Evolutionary conservation across 2,888 invertebrate genomes (phyloP).

Genomic region (Phragmatobia fuliginosa): DNA sequence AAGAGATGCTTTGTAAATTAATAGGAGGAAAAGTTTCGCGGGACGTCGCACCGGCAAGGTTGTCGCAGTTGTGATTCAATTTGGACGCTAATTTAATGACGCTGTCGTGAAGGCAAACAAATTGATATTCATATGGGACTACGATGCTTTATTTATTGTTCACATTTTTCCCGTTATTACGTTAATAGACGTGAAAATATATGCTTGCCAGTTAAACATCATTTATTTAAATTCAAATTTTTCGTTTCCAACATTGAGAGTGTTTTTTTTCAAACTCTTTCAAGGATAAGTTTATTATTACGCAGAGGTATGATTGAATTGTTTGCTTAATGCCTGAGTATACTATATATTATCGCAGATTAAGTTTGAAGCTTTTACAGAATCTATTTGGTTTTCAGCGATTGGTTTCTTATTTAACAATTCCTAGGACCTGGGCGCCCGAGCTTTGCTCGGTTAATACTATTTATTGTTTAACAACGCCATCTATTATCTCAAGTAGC

Average conservation of each 20-base stretch:
- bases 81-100: conserved; percentile 87
- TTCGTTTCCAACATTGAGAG: conserved; percentile 21
- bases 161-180: conserved; percentile 64
- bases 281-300: not conserved
- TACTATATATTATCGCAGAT: not conserved
- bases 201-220: conserved; percentile 34
- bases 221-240: conserved; percentile 15
- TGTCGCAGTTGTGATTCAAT: conserved; percentile 87
- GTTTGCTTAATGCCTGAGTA: not conserved
- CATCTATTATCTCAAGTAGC: too few relatives aligned
- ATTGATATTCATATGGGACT: conserved; percentile 87
- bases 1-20: conserved; percentile 85
- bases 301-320: not conserved
- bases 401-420: not conserved
- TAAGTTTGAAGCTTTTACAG: not conserved
- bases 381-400: not conserved
- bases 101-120: conserved; percentile 82
- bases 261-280: too few relatives aligned
- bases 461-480: too few relatives aligned
- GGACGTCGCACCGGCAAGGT: conserved; percentile 83
- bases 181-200: conserved; percentile 56
- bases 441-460: too few relatives aligned
- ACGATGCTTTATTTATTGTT: conserved; percentile 73
- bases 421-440: not conserved
- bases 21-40: conserved; percentile 86